Base-by-base conservation (phyloP, 2,797 vertebrate genomes). In the Pseudocheirus occidentalis region DNA sequence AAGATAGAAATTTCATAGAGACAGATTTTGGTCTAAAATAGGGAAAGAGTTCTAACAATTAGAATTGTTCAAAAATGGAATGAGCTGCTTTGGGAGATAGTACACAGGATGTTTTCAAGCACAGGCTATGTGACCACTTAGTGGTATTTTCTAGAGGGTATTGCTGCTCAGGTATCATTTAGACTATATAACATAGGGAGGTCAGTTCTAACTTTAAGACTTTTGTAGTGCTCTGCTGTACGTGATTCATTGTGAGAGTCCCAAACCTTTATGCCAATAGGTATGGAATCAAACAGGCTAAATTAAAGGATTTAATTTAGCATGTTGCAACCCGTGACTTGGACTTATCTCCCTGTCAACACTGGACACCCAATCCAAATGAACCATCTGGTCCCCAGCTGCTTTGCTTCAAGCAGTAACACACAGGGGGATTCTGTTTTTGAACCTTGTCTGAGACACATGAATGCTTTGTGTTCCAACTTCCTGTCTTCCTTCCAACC, bases 131-230 rank as follows among this genome's bases (percentile, higher is more conserved):
- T 34, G 4, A 94, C 96, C 95, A 91, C 94, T 93, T 40, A 95
- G 96, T 95, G 95, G 96, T 34, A 46, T 96, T 21, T 96, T 96
- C 93, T 29, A 52, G 95, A 96, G 93, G 56, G 31, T 18, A 94
- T 97, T 53, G 5, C 18, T 40, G 34, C 62, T 81, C 7, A 46
- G 73, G 6, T 81, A 46, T 81, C 73, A 81, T 46, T 46, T 46
- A 12, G 21, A 46, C 73, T 81, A 46, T 21, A 27, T 81, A 24
- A 46, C 73, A 7, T 46, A 81, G n/a, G n/a, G 2, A 81, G n/a
- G 66, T 81, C 18, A 46, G 66, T 81, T 81, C 5, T 81, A 81
- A 81, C 18, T 66, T 66, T 46, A 81, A 81, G 40, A 81, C 7
- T 53, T 9, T 53, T 53, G 53, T 53, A 53, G 53, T 9, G 6